Conservation (phyloP, 2,888 invertebrate species). For the Lydus trimaculatus region DNA sequence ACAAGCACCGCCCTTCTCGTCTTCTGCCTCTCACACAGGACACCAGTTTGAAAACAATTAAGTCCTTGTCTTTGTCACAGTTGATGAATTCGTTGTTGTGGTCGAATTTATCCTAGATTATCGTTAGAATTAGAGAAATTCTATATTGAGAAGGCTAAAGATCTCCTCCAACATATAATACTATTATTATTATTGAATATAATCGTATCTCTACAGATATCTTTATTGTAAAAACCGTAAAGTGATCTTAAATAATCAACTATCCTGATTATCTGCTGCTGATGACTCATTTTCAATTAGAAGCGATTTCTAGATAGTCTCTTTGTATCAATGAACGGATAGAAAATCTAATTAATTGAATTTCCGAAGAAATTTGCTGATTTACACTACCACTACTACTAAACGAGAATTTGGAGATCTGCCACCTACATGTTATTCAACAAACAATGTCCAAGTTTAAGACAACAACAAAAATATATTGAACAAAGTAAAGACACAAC, state of each 20-base stretch:
- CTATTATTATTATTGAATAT: neutral
- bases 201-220: neutral
- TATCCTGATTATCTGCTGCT: neutral
- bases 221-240: neutral
- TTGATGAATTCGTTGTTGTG: slow-evolving; percentile 50
- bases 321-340: neutral
- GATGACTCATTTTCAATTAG: neutral
- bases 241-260: no score
- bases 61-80: slow-evolving; percentile 49
- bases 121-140: slow-evolving; percentile 35
- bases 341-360: neutral
- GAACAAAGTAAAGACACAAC: neutral
- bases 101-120: slow-evolving; percentile 50
- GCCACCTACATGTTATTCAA: slow-evolving; percentile 1
- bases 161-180: neutral
- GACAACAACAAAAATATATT: neutral
- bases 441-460: neutral
- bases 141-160: slow-evolving; percentile 18
- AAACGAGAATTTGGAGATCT: neutral
- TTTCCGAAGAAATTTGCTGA: neutral
- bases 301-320: neutral
- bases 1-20: slow-evolving; percentile 19
- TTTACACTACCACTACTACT: neutral
- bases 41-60: slow-evolving; percentile 49
- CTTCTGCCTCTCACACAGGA: slow-evolving; percentile 31